Evolutionary conservation across 2,888 invertebrate genomes (phyloP), one percentile per base, ranked within the genome.

Genomic region (Bhutanitis thaidina): DNA sequence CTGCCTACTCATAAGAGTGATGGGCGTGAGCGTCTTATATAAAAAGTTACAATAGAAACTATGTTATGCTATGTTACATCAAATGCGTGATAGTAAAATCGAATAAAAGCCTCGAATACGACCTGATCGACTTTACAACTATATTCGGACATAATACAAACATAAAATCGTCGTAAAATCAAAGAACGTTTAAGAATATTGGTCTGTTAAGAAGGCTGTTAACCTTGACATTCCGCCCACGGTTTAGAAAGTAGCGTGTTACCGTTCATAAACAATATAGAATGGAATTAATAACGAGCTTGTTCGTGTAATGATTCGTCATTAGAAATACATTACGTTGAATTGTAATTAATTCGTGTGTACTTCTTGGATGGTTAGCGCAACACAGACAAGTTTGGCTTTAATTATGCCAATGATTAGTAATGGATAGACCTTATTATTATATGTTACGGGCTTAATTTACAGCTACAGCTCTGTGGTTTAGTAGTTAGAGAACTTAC

Each of bases 211-310:
- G 10, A 35, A 40, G 39, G 12, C 20, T 4, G 25, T 20, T 39
- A 14, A 27, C 45, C 40, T 51, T 45, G 49, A 44, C 49, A 51
- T 51, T 35, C 34, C 45, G 45, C 35, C 45, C 34, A 40, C 45
- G 36, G 15, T 16, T 39, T 40, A 45, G 45, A 51, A 45, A 51
- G 40, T 40, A 20, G 13, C 12, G 16, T n/a, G 32, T 37, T 14
- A 41, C 29, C 29, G 35, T 14, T 37, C 37, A 38, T 49, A 39
- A 43, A 50, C 25, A 38, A 32, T 49, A 44, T 16, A 36, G 29
- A 14, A 7, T 36, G n/a, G 40, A 30, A 49, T 30, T 43, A 43
- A 43, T 49, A 34, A 41, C 15, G 13, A 3, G 49, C 7, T 5
- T 43, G 25, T 13, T 15, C 32, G 10, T 29, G 43, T 49, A 44